Conservation (phyloP, 1,140 invertebrate species). For the Dendroctonus valens region DNA sequence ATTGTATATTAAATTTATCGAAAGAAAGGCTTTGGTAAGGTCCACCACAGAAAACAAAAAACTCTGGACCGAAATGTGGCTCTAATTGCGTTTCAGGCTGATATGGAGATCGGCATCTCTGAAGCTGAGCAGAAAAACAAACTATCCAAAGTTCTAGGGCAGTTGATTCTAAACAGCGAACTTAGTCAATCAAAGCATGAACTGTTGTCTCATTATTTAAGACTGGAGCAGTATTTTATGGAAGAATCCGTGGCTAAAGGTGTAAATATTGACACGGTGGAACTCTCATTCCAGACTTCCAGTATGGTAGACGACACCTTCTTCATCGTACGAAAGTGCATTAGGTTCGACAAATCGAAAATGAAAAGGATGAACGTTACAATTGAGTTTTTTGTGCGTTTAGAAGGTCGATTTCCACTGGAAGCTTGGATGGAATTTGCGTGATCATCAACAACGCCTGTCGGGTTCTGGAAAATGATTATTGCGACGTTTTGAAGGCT, state of each 20-base stretch:
- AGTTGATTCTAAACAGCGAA: conserved; percentile 73
- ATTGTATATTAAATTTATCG: conserved; percentile 88
- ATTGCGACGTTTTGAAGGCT: conserved; percentile 72
- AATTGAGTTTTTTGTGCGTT: conserved; percentile 15
- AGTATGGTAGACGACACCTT: conserved; percentile 98
- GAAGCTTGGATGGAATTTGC: conserved; percentile 93
- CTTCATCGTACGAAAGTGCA: conserved; percentile 95
- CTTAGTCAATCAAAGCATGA: conserved; percentile 86
- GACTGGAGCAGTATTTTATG: conserved; percentile 93
- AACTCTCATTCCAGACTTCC: conserved; percentile 70
- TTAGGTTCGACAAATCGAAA: conserved; percentile 61
- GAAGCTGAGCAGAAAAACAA: conserved; percentile 58
- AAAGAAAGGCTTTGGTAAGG: conserved; percentile 72
- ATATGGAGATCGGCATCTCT: conserved; percentile 64
- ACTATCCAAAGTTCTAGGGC: conserved; percentile 62
- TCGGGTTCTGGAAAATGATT: conserved; percentile 84
- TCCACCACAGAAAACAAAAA: background rate
- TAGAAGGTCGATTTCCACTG: conserved; percentile 82
- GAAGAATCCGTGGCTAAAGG: conserved; percentile 95
- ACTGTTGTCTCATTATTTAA: conserved; percentile 84
- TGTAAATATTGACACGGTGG: conserved; percentile 78
- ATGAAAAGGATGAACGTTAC: background rate
- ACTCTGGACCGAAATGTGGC: too few relatives aligned
- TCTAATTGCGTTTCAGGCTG: conserved; percentile 56
- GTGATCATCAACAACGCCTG: conserved; percentile 95